Base-by-base conservation (phyloP, 2,888 invertebrate species). In the Frankliniella fusca region DNA sequence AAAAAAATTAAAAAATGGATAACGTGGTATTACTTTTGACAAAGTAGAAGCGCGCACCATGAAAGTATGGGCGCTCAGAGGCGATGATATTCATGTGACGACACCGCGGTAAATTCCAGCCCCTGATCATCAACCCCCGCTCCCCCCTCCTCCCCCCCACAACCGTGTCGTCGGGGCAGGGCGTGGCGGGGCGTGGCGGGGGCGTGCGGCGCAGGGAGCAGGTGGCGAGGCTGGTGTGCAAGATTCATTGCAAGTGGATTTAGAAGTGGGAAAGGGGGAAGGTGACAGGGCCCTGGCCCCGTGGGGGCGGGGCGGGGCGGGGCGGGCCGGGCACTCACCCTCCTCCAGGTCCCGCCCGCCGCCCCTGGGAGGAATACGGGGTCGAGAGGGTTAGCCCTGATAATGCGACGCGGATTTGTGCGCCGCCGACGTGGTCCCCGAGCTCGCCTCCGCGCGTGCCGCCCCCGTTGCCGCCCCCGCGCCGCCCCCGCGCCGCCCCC, bases 161-260 rank as follows among this genome's bases (percentile, higher is more conserved):
- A 7, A 18, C 61, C 18, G 7, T n/a, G 61, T n/a, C 61, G 15
- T n/a, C 61, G 38, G 38, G 38, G 38, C 38, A 5, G 38, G 38
- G 38, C 38, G 38, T 2, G 38, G 38, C 38, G 54, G 10, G 54
- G 54, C 18, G 15, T 11, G 54, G 20, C 18, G 54, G 54, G 54
- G 54, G 15, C 38, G 38, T 38, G 38, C 38, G 38, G 38, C 38
- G 38, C 38, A 38, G 38, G 70, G 70, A 76, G 70, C 70, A 76
- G 70, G 70, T 76, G 70, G 70, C 70, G 70, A 76, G 23, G 27
- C 70, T 76, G 23, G 70, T 76, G 70, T 76, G 27, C 70, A 76
- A 76, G 70, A 76, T 76, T 76, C 70, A 76, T 76, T 76, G 70
- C 70, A 76, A 76, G 70, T 76, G 70, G 70, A 76, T 76, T 76